Evolutionary conservation across 1,140 invertebrate species (phyloP), one percentile per base, ranked within the genome.

Genomic region (Caenorhabditis briggsae): DNA sequence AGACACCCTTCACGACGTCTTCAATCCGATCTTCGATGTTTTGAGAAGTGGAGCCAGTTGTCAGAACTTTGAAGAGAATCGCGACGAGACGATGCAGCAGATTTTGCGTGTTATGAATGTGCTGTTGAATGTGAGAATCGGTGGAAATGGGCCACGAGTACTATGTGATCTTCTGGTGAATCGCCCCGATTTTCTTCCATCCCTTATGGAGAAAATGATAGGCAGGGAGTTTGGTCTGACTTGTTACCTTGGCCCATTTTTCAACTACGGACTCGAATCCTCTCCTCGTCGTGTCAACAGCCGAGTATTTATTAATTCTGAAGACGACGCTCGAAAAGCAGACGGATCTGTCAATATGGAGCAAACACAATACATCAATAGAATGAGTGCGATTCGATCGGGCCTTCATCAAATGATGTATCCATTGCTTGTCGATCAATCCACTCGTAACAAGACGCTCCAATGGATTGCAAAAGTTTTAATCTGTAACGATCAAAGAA

Each of bases 171-270:
- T 78, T 20, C 53, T 85, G 33, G 50, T 78, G 18, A 85, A 78
- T 78, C 85, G 85, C 0, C 5, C 16, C 1, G 85, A 86, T 50
- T 86, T 86, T n/a, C 41, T 59, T n/a, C 74, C 82, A 9, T 46
- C 25, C 1, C 23, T 14, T 7, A 8, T 25, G 18, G 78, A 82
- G 20, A 50, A 82, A 20, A 48, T 50, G 11, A 2, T 7, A 41
- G 96, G 96, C 0, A 93, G 95, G n/a, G 96, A 98, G 92, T 93
- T 97, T 41, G 95, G 95, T 0, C 94, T 95, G 83, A 95, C 95
- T 5, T 96, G 96, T 48, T 97, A 95, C 89, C 94, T 98, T 0
- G 96, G 96, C 33, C 96, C 96, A 0, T 98, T 98, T 92, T 93
- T 98, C 41, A 95, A 95, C 12, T 94, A 97, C 0, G 86, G 95